phyloP scores from a whole-genome alignment of 2,888 invertebrate species.

The Teleogryllus oceanicus region DNA sequence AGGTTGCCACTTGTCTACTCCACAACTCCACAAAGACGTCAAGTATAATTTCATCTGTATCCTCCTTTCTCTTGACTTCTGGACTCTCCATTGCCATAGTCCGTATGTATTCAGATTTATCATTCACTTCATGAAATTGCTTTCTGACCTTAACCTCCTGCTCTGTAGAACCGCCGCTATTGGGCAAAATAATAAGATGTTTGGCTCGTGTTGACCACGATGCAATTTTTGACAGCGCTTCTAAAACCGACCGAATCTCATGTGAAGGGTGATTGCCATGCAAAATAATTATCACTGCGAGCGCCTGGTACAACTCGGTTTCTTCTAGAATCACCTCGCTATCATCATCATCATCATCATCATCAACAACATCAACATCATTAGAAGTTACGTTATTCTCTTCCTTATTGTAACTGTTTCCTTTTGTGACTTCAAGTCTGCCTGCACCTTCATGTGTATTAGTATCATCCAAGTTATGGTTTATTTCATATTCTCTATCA shows the following conservation, averaged over 20 bases:
- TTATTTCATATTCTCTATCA: no score
- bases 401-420: no score
- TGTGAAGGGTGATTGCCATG: neutral
- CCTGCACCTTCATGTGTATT: no score
- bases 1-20: neutral
- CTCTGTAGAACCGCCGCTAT: neutral
- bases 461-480: no score
- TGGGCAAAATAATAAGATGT: neutral
- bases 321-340: neutral
- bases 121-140: neutral
- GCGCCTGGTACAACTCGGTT: neutral
- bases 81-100: no score
- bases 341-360: neutral
- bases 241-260: neutral
- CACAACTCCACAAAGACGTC: neutral
- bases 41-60: neutral
- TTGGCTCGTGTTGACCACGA: neutral
- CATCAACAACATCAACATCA: no score
- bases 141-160: neutral
- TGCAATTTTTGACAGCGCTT: neutral
- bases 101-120: no score
- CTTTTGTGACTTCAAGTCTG: no score
- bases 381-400: no score
- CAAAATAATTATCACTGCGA: neutral
- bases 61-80: no score